Evolutionary conservation across 1,140 invertebrate species (phyloP).

Genomic region (Procambarus virginalis): DNA sequence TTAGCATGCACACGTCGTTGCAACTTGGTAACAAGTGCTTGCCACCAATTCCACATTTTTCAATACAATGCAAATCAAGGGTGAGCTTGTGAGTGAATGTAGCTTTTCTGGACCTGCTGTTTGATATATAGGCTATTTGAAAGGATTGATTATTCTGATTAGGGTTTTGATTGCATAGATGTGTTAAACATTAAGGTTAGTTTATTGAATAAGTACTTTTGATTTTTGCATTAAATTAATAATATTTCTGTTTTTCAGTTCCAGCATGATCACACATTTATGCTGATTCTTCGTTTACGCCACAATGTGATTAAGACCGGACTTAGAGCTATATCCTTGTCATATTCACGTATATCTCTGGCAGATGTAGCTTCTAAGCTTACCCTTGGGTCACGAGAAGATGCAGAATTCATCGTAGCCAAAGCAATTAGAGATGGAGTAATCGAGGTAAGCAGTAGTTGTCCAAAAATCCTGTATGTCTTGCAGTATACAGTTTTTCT

Average conservation of each 20-base stretch:
- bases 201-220: not conserved
- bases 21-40: no score
- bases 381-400: conserved; percentile 93
- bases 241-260: conserved; percentile 65
- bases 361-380: conserved; percentile 95
- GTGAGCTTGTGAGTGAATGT: no score
- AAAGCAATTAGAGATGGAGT: conserved; percentile 99
- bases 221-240: not conserved
- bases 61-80: no score
- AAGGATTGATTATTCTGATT: no score
- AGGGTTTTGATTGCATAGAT: no score
- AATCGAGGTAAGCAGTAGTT: conserved; percentile 88
- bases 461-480: not conserved
- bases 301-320: conserved; percentile 99
- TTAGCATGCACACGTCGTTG: no score
- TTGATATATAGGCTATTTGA: no score
- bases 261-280: conserved; percentile 90
- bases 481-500: no score
- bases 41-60: no score
- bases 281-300: conserved; percentile 92
- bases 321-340: conserved; percentile 95
- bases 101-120: no score
- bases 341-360: conserved; percentile 97
- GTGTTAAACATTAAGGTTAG: no score
- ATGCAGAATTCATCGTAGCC: conserved; percentile 99